phyloP scores from a whole-genome alignment of 2,888 invertebrate genomes.

The Meteorus colon region DNA sequence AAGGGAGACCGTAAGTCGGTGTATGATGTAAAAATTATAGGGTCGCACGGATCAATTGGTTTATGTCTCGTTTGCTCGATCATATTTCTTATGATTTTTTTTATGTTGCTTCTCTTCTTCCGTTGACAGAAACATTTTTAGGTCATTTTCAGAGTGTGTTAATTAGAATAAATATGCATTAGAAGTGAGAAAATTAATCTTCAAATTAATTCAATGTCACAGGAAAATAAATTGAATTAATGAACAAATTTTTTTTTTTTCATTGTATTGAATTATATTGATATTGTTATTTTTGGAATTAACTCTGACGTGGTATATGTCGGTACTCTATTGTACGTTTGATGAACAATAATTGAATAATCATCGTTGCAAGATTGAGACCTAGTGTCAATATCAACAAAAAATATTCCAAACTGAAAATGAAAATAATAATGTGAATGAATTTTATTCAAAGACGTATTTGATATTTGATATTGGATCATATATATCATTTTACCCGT shows the following conservation, averaged over 20 bases:
- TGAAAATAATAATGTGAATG: not conserved
- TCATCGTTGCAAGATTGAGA: slow-evolving; percentile 42
- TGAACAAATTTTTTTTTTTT: not conserved
- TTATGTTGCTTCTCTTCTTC: not conserved
- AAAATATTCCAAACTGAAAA: slow-evolving; percentile 44
- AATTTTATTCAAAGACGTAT: not conserved
- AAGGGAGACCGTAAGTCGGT: not conserved
- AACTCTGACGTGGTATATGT: not conserved
- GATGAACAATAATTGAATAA: slow-evolving; percentile 35
- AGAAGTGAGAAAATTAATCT: slow-evolving; percentile 3
- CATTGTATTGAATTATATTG: not conserved
- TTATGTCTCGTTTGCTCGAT: slow-evolving; percentile 28
- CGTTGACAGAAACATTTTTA: not conserved
- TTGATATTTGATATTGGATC: not conserved
- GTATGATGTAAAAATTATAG: slow-evolving; percentile 31
- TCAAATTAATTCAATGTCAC: slow-evolving; percentile 10
- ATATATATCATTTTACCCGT: slow-evolving; percentile 47
- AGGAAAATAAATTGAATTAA: slow-evolving; percentile 19
- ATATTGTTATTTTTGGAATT: not conserved
- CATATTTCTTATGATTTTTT: slow-evolving; percentile 15
- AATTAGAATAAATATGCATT: slow-evolving; percentile 4
- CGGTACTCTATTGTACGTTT: slow-evolving; percentile 23
- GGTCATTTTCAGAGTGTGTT: not conserved
- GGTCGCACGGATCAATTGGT: slow-evolving; percentile 42
- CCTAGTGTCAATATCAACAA: slow-evolving; percentile 41